A percentile compares a stretch with the other conserved stretches of the same genome.
Evolutionary conservation across 2,113 vertebrate genomes (phyloP).

Genomic region (Alexandromys fortis): DNA sequence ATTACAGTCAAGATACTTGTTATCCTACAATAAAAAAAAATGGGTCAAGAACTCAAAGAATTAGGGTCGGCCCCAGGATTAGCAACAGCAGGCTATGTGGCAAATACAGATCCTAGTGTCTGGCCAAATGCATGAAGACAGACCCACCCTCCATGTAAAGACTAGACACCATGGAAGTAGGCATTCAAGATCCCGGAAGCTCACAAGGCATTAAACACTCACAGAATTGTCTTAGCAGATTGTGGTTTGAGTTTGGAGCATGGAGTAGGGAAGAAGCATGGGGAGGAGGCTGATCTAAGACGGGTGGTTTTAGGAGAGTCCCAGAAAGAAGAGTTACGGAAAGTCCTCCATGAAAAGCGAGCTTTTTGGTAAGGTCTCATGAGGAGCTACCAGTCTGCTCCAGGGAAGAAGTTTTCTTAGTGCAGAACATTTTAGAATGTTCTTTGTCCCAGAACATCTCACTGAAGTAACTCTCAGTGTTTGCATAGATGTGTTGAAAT

Average conservation of each 20-base stretch:
- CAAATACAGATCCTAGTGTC: slow-evolving; percentile 39
- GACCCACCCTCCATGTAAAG: background rate
- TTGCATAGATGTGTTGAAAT: background rate
- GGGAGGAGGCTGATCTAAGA: background rate
- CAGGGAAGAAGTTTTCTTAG: background rate
- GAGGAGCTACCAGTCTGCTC: background rate
- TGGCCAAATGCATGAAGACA: slow-evolving; percentile 67
- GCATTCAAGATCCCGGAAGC: background rate
- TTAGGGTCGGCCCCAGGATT: slow-evolving; percentile 85
- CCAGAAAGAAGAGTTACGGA: background rate
- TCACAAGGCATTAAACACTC: background rate
- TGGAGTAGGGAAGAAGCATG: background rate
- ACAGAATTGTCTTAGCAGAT: background rate
- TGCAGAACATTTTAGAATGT: slow-evolving; percentile 26
- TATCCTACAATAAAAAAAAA: slow-evolving; percentile 90
- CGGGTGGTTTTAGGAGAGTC: background rate
- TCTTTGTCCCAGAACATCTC: slow-evolving; percentile 18
- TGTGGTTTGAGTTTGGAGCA: background rate
- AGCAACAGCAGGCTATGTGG: slow-evolving; percentile 82
- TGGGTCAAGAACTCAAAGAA: slow-evolving; percentile 85
- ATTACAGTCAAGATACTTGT: slow-evolving; percentile 94
- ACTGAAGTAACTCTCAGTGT: background rate
- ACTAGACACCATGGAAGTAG: background rate
- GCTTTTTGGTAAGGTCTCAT: background rate
- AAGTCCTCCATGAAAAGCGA: slow-evolving; percentile 21